Evolutionary conservation across 1,140 invertebrate species (phyloP), one percentile per base, ranked within the genome.

Genomic region (Apocrypta bakeri): DNA sequence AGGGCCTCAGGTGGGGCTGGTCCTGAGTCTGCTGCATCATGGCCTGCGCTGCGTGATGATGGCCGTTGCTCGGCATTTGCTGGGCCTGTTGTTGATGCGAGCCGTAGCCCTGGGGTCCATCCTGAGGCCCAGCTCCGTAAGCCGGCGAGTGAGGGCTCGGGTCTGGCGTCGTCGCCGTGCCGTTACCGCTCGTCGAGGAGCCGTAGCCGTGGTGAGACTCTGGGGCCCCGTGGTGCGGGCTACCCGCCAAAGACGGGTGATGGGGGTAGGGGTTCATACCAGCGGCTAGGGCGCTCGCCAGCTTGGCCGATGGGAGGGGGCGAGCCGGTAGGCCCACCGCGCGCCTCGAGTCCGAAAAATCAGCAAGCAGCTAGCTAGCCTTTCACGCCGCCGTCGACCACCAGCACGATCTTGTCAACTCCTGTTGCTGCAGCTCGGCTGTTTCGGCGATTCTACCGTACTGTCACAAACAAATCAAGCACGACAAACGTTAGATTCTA

Each of bases 231-330:
- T 92, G 91, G 88, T 92, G 91, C 61, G 91, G 91, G 88, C 91
- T 92, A 85, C 91, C 92, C 87, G 90, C 89, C 77, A 92, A 88
- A 86, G 92, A 91, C 80, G 91, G 88, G 86, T 92, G 91, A 86
- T 92, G 91, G 84, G 92, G 91, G 87, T 92, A 92, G 85, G 92
- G 92, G 91, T 93, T 93, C 92, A 93, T 92, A 88, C 90, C 91
- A 89, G 92, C 90, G 88, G 91, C 91, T 87, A 92, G 82, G 88
- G 91, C 91, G 90, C 91, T 92, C 90, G 92, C 91, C 92, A 92
- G 92, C 87, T 92, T 92, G 91, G 87, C 86, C 84, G 88, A 90
- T 91, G 61, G 79, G 81, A 87, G 84, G 86, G 91, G 90, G 90
- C 90, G 90, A 90, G 90, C 90, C 90, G 72, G 80, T 80, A 83